phyloP scores from a whole-genome alignment of 2,113 vertebrate genomes.

The Pygoscelis antarcticus region DNA sequence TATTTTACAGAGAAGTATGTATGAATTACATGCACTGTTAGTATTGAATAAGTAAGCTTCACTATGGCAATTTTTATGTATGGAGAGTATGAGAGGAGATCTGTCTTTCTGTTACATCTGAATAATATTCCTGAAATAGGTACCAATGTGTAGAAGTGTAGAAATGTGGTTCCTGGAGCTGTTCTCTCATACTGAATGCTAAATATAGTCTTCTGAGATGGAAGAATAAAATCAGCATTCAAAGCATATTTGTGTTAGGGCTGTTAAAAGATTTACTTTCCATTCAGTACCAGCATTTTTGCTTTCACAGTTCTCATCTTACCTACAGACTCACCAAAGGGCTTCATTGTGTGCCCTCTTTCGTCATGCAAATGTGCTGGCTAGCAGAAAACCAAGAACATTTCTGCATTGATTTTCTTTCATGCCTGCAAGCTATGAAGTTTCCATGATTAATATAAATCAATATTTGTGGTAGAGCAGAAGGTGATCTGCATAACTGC shows the following conservation, averaged over 20 bases:
- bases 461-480: constrained; percentile 49
- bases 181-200: not conserved
- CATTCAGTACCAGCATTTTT: not conserved
- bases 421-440: constrained; percentile 36
- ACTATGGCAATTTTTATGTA: not conserved
- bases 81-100: not conserved
- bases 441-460: constrained; percentile 59
- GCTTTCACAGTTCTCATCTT: not conserved
- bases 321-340: not conserved
- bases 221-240: constrained; percentile 22
- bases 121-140: constrained; percentile 26
- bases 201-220: not conserved
- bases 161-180: constrained; percentile 2
- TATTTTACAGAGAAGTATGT: not conserved
- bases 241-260: not conserved
- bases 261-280: constrained; percentile 10
- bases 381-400: not conserved
- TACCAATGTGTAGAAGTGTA: not conserved
- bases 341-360: not conserved
- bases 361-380: not conserved
- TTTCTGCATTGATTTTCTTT: constrained; percentile 39
- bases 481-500: constrained; percentile 52
- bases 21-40: not conserved
- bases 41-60: not conserved
- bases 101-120: constrained; percentile 31